Base-by-base conservation (phyloP, 53 echinoderm and acorn worm species). In the Pentamera pediparva region DNA sequence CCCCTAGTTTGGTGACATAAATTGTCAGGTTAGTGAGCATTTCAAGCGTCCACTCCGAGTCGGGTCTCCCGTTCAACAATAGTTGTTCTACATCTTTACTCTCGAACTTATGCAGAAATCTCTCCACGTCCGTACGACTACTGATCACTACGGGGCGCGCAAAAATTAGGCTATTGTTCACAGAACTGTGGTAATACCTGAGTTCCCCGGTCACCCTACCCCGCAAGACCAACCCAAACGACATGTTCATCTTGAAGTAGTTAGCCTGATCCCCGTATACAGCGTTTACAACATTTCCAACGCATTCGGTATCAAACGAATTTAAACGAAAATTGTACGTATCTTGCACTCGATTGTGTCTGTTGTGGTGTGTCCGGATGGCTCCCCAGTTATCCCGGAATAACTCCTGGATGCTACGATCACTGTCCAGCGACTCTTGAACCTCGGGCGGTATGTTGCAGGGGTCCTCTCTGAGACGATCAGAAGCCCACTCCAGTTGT, bases 41-140 rank as follows among this genome's bases (percentile, higher is more conserved):
- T n/a, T 65, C 67, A 6, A 79, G 28, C 0, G 38, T 38, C 85
- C 85, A 79, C 27, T 62, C 62, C 5, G 74, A 51, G 13, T 78
- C 61, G 3, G 74, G 48, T 10, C 72, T 32, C 37, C 52, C 51
- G 6, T 4, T 13, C 4, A 30, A 10, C 29, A 35, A 29, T 5
- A 11, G 6, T 61, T 61, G 29, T 30, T 26, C 61, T 31, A 61
- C 29, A 12, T 61, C 61, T 10, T 30, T n/a, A 2, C 8, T 3
- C 8, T 25, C 29, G 3, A 61, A 29, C 33, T 61, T 11, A 13
- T 61, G 10, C 4, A 35, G 6, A 15, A 61, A 29, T 12, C n/a
- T 29, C 2, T 61, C 61, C 29, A 61, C 29, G n/a, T 61, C 61
- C 29, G 11, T 61, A 32, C 32, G 26, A 27, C 9, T 60, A 12